Percentiles rank a stretch among this genome's conserved stretches.
Conservation (phyloP, 2,797 vertebrate genomes). For the Ficedula albicollis region DNA sequence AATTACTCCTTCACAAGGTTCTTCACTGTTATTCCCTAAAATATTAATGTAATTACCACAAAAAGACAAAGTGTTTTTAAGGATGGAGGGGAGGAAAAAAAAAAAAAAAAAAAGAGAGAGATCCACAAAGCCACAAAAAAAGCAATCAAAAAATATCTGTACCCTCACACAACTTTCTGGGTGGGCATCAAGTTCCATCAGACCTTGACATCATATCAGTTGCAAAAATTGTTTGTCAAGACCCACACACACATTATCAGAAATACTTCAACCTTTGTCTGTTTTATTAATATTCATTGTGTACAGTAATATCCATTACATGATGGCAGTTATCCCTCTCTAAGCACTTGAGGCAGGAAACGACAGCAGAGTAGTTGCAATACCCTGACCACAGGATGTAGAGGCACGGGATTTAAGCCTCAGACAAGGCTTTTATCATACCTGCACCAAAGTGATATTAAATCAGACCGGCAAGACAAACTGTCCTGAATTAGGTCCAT, state of each 20-base stretch:
- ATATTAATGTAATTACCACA: neutral
- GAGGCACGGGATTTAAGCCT: neutral
- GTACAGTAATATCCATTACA: neutral
- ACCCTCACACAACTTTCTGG: neutral
- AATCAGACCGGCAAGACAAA: neutral
- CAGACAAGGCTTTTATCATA: neutral
- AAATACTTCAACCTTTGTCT: neutral
- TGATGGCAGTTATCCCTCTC: neutral
- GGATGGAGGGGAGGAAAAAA: neutral
- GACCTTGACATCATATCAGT: neutral
- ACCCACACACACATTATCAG: neutral
- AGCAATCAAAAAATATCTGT: neutral
- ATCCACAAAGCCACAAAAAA: neutral
- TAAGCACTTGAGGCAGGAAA: neutral
- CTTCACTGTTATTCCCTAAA: neutral
- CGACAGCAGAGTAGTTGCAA: neutral
- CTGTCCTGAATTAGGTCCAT: neutral
- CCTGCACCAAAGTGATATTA: neutral
- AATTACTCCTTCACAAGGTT: conserved; percentile 1
- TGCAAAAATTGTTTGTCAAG: neutral
- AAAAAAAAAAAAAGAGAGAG: neutral
- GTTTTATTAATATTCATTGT: neutral
- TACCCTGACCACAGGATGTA: neutral
- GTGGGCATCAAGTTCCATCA: neutral
- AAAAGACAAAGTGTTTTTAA: neutral